Conservation (phyloP, 2,113 vertebrate species). For the Crotophaga sulcirostris region DNA sequence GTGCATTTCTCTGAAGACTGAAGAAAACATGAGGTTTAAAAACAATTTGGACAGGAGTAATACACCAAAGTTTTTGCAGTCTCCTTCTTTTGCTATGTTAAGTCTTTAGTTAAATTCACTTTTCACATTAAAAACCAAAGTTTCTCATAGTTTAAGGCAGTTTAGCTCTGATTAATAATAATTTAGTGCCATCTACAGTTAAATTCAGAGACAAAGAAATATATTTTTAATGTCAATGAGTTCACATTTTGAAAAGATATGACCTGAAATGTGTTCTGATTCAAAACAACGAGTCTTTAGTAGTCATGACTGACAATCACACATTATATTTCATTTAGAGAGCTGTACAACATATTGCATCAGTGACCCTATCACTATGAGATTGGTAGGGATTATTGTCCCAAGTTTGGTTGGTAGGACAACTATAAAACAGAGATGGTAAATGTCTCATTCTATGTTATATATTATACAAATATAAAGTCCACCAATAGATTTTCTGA, state of each 20-base stretch:
- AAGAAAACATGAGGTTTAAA: constrained; percentile 52
- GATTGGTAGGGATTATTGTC: neutral
- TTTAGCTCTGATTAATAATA: neutral
- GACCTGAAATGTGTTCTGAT: neutral
- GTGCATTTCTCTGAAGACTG: constrained; percentile 39
- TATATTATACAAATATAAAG: neutral
- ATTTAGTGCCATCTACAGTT: neutral
- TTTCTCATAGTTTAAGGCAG: neutral
- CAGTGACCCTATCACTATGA: neutral
- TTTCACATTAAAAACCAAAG: neutral
- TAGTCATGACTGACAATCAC: neutral
- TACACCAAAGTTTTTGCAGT: constrained; percentile 6
- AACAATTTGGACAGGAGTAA: constrained; percentile 38
- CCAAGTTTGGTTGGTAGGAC: neutral
- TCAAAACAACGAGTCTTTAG: neutral
- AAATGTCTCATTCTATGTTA: neutral
- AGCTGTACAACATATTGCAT: neutral
- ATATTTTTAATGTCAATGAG: neutral
- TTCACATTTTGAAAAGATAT: neutral
- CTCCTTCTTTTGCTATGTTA: constrained; percentile 9
- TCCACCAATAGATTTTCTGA: neutral
- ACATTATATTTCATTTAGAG: neutral
- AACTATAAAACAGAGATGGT: neutral
- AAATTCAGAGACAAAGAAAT: neutral
- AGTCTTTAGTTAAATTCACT: neutral